Conservation (phyloP, 1,140 invertebrate genomes). For the Mizuhopecten yessoensis region DNA sequence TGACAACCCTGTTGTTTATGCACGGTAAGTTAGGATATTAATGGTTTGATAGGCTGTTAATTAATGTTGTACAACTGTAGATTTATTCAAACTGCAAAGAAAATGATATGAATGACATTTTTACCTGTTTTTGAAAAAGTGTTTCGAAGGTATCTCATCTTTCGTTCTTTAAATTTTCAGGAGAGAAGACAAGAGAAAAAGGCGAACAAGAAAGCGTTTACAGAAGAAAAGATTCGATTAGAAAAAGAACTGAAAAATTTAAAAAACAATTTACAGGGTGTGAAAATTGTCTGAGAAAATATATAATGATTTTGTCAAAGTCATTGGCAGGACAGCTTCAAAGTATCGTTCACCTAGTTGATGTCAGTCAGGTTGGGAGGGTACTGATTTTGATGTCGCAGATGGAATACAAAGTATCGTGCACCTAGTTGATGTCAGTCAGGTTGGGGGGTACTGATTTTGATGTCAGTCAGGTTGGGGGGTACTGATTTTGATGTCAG, state of each 20-base stretch:
- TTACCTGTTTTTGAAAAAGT: no score
- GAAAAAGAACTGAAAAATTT: constrained; percentile 75
- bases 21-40: no score
- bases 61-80: no score
- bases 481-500: no score
- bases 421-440: background rate
- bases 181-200: constrained; percentile 94
- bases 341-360: background rate
- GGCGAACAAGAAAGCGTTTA: constrained; percentile 92
- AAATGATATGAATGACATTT: no score
- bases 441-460: background rate
- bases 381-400: background rate
- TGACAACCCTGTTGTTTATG: no score
- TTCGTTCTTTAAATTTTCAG: constrained; percentile 81
- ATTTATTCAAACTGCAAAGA: no score
- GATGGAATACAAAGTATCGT: no score
- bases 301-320: background rate
- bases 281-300: constrained; percentile 66
- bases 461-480: no score
- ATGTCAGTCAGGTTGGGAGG: no score
- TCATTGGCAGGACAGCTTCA: background rate
- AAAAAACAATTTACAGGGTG: constrained; percentile 70
- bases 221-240: constrained; percentile 89
- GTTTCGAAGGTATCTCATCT: background rate
- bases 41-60: no score